A percentile compares a stretch with the other conserved stretches of the same genome.
Evolutionary conservation across 2,113 vertebrate genomes (phyloP).

Genomic region (Suricata suricatta): DNA sequence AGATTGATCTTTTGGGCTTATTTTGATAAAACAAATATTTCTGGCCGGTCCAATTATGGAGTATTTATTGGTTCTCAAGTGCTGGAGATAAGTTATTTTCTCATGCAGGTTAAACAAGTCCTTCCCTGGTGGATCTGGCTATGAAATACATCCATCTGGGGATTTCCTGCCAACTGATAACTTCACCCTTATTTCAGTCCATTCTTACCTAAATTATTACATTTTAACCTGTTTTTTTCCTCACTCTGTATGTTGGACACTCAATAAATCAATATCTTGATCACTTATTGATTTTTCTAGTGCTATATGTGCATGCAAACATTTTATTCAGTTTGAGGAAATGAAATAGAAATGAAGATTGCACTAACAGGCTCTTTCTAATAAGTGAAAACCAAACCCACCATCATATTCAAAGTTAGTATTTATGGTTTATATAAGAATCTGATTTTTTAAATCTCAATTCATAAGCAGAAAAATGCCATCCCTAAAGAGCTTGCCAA

Average conservation of each 20-base stretch:
- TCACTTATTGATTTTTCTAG: constrained; percentile 54
- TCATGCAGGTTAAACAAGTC: background rate
- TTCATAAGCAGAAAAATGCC: constrained; percentile 65
- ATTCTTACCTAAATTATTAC: background rate
- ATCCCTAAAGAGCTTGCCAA: constrained; percentile 19
- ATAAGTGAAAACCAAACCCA: constrained; percentile 22
- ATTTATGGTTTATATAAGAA: constrained; percentile 55
- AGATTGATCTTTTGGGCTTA: background rate
- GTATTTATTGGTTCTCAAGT: constrained; percentile 7
- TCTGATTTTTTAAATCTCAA: background rate
- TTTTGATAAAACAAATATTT: background rate
- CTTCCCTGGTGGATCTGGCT: background rate
- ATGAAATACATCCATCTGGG: background rate
- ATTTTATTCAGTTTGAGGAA: constrained; percentile 49
- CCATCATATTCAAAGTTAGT: constrained; percentile 28
- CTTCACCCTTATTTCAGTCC: background rate
- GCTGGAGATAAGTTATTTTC: background rate
- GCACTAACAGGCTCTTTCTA: background rate
- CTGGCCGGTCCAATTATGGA: background rate
- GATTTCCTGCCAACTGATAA: constrained; percentile 43
- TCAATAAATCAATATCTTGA: constrained; percentile 49
- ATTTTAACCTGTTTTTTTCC: constrained; percentile 16
- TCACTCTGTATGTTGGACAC: background rate
- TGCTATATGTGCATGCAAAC: background rate
- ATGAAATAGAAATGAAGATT: constrained; percentile 48